phyloP scores from a whole-genome alignment of 1,140 invertebrate species.

The Cylas formicarius region DNA sequence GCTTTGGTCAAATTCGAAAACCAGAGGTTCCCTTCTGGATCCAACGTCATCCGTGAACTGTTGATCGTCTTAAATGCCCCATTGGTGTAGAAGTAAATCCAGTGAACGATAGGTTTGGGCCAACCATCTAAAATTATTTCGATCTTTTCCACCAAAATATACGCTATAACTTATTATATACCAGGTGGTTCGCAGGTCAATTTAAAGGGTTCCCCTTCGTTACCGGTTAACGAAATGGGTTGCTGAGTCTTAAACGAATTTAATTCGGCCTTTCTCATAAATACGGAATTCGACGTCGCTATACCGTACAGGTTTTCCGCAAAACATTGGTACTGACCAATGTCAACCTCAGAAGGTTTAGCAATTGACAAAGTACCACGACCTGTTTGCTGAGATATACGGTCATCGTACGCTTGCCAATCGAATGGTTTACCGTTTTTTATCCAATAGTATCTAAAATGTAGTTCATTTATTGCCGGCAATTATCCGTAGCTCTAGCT shows the following conservation, averaged over 20 bases:
- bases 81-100: slow-evolving; percentile 74
- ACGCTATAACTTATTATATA: too few species aligned
- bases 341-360: slow-evolving; percentile 80
- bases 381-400: slow-evolving; percentile 87
- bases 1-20: slow-evolving; percentile 85
- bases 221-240: slow-evolving; percentile 55
- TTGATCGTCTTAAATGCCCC: slow-evolving; percentile 83
- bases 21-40: slow-evolving; percentile 89
- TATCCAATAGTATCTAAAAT: slow-evolving; percentile 83
- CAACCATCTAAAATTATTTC: too few species aligned
- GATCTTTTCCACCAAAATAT: too few species aligned
- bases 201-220: slow-evolving; percentile 82
- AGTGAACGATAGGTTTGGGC: slow-evolving; percentile 89
- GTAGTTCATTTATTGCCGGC: too few species aligned
- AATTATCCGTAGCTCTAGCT: background rate
- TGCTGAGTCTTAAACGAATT: slow-evolving; percentile 79
- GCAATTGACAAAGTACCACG: slow-evolving; percentile 87
- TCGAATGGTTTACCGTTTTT: slow-evolving; percentile 92
- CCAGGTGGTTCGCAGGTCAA: slow-evolving; percentile 81
- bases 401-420: slow-evolving; percentile 84
- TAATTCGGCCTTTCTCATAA: slow-evolving; percentile 88
- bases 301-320: slow-evolving; percentile 91
- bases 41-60: slow-evolving; percentile 85
- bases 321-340: slow-evolving; percentile 96
- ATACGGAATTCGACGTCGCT: slow-evolving; percentile 90